Evolutionary conservation across 2,113 vertebrate genomes (phyloP).

Genomic region (Oreocharis arfaki): DNA sequence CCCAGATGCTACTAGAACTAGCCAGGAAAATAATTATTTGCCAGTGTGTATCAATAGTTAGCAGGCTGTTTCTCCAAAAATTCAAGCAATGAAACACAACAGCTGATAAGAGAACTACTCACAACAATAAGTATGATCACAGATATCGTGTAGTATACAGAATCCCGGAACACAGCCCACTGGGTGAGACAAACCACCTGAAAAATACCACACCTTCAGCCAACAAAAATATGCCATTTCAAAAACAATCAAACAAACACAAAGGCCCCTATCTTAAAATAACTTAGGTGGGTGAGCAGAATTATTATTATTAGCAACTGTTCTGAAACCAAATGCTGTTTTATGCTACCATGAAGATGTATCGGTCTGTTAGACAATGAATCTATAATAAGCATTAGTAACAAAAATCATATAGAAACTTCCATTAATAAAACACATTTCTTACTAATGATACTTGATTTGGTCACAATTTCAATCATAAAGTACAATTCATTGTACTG

Average conservation of each 20-base stretch:
- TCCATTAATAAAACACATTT: neutral
- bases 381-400: neutral
- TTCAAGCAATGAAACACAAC: neutral
- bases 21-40: neutral
- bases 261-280: neutral
- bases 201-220: neutral
- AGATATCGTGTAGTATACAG: slow-evolving; percentile 88
- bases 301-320: neutral
- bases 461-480: neutral
- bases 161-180: slow-evolving; percentile 96
- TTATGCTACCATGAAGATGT: neutral
- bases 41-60: neutral
- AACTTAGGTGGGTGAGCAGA: neutral
- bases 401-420: neutral
- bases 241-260: neutral
- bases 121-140: slow-evolving; percentile 90
- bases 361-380: neutral
- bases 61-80: neutral
- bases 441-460: neutral
- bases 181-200: slow-evolving; percentile 91
- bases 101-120: slow-evolving; percentile 63
- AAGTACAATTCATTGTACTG: neutral
- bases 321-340: neutral
- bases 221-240: neutral
- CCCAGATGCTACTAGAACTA: neutral